A percentile compares a stretch with the other conserved stretches of the same genome.
Conservation (phyloP, 2,888 invertebrate genomes). For the Hirtodrosophila duncani region DNA sequence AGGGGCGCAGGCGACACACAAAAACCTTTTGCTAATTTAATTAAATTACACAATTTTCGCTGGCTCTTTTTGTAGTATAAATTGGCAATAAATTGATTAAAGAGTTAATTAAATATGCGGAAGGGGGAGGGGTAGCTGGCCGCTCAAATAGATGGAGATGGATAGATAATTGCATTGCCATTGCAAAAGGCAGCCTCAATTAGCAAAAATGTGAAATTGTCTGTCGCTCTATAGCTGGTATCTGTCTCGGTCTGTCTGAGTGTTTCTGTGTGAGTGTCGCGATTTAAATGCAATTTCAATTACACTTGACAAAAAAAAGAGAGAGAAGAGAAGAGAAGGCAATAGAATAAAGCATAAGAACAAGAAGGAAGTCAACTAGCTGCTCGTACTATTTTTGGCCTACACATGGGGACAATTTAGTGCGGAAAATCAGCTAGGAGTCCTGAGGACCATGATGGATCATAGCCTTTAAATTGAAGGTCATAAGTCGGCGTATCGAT, state of each 20-base stretch:
- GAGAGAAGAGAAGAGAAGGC: too few species aligned
- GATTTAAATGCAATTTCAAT: conserved; percentile 41
- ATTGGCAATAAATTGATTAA: conserved; percentile 71
- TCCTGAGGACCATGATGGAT: too few species aligned
- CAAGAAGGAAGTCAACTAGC: too few species aligned
- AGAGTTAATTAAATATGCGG: conserved; percentile 65
- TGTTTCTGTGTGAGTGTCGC: conserved; percentile 6
- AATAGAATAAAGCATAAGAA: too few species aligned
- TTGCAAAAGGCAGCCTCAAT: conserved; percentile 38
- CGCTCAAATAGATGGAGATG: too few species aligned
- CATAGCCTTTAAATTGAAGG: too few species aligned
- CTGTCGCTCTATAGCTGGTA: not conserved
- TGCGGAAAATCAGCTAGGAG: too few species aligned
- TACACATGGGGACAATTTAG: too few species aligned
- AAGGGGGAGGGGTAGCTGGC: not conserved
- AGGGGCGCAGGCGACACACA: conserved; percentile 34
- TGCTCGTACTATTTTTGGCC: too few species aligned
- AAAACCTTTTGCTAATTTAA: conserved; percentile 69
- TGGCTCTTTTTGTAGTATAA: conserved; percentile 66
- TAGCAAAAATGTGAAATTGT: conserved; percentile 13
- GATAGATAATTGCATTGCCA: conserved; percentile 62
- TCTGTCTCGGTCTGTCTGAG: not conserved
- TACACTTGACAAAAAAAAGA: conserved; percentile 4
- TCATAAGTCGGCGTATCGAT: too few species aligned
- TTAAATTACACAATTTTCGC: conserved; percentile 68